Conservation (phyloP, 1,140 invertebrate species). For the Camponotus vicinus region DNA sequence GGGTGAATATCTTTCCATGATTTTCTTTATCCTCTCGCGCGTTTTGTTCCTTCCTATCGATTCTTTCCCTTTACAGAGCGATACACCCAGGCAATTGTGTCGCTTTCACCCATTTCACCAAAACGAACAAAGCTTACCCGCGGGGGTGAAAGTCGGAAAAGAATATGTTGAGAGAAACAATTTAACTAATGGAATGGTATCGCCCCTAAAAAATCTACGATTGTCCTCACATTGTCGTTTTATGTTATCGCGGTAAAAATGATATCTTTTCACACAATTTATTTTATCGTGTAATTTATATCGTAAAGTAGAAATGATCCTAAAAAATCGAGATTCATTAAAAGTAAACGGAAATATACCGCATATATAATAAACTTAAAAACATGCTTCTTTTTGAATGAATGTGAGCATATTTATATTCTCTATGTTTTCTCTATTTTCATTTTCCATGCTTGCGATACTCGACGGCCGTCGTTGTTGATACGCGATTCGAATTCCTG, state of each 20-base stretch:
- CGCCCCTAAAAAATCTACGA: constrained; percentile 72
- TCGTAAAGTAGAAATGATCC: neutral
- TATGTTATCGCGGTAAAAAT: neutral
- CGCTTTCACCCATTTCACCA: constrained; percentile 30
- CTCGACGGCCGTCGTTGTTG: constrained; percentile 40
- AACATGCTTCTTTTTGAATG: neutral
- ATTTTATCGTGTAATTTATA: neutral
- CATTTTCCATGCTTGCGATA: constrained; percentile 32
- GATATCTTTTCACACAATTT: neutral
- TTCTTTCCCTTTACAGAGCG: neutral
- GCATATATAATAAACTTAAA: constrained; percentile 10
- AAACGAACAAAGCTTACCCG: constrained; percentile 58
- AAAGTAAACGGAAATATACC: neutral
- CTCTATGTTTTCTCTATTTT: neutral
- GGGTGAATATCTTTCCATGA: neutral
- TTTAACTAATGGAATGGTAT: constrained; percentile 85
- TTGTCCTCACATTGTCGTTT: constrained; percentile 9
- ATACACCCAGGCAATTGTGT: constrained; percentile 62
- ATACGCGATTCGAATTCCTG: constrained; percentile 62
- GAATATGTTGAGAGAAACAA: constrained; percentile 79
- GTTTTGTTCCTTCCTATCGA: constrained; percentile 3
- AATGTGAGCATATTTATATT: neutral
- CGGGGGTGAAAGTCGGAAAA: constrained; percentile 59
- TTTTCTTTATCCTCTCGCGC: neutral
- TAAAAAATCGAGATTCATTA: neutral